Evolutionary conservation across 2,888 invertebrate species (phyloP).

Genomic region (Nomada fucata): DNA sequence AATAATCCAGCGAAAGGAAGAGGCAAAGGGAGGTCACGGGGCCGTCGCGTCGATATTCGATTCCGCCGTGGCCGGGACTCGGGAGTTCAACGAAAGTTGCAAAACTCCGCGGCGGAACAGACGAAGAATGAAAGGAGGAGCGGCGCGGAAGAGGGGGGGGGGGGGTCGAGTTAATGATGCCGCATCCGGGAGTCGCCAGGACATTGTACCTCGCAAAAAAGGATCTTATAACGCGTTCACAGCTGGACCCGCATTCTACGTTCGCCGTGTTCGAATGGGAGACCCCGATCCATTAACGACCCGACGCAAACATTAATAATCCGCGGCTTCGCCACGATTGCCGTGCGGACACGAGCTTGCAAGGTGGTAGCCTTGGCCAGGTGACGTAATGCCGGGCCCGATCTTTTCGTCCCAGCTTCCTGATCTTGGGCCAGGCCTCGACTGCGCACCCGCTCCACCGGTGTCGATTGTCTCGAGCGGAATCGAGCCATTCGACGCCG

Average conservation of each 20-base stretch:
- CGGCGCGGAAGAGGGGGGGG: constrained; percentile 33
- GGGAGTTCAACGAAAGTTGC: constrained; percentile 19
- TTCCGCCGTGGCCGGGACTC: constrained; percentile 18
- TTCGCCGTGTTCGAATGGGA: constrained; percentile 70
- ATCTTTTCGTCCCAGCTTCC: constrained; percentile 62
- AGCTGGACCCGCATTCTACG: constrained; percentile 79
- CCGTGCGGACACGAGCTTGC: constrained; percentile 63
- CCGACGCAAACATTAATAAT: constrained; percentile 76
- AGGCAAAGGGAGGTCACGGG: constrained; percentile 49
- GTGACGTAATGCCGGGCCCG: constrained; percentile 68
- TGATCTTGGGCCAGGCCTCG: constrained; percentile 36
- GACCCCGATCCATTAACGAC: constrained; percentile 75
- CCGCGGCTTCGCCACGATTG: constrained; percentile 69
- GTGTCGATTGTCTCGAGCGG: background rate
- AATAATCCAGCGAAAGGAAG: constrained; percentile 71
- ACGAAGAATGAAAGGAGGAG: constrained; percentile 18
- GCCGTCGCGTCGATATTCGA: constrained; percentile 59
- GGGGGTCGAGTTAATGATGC: constrained; percentile 78
- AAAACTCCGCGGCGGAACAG: constrained; percentile 40
- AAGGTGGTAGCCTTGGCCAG: constrained; percentile 70
- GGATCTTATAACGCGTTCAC: constrained; percentile 78
- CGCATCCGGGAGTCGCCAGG: constrained; percentile 79
- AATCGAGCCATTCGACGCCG: background rate
- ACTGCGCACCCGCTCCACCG: background rate
- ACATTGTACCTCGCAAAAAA: constrained; percentile 77